Evolutionary conservation across 1,140 invertebrate species (phyloP).

Genomic region (Neodiprion pinetum): DNA sequence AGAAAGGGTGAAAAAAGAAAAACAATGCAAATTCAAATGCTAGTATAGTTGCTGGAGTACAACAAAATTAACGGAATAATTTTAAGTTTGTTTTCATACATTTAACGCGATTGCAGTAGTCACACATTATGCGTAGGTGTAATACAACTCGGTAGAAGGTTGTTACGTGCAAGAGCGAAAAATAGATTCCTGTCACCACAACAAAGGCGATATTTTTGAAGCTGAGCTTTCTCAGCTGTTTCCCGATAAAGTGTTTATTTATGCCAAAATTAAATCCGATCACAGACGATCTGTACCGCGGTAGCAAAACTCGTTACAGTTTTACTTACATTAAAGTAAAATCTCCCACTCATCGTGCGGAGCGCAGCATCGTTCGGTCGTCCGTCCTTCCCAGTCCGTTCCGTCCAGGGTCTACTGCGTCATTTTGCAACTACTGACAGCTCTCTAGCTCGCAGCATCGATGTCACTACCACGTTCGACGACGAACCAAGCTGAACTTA

Average conservation of each 20-base stretch:
- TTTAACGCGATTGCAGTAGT: too few relatives aligned
- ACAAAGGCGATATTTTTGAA: conserved; percentile 21
- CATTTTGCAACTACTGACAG: conserved; percentile 54
- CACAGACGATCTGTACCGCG: not conserved
- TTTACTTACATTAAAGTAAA: conserved; percentile 47
- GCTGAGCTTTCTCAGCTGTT: not conserved
- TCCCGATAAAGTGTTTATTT: not conserved
- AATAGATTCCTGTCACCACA: conserved; percentile 26
- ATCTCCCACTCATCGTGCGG: conserved; percentile 48
- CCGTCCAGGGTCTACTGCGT: conserved; percentile 50
- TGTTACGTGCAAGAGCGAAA: conserved; percentile 15
- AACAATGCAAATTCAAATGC: not conserved
- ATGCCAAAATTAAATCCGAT: not conserved
- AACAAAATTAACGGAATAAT: too few relatives aligned
- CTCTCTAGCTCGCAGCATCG: conserved; percentile 24
- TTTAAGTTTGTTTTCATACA: too few relatives aligned
- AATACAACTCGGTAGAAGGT: not conserved
- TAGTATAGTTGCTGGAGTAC: too few relatives aligned
- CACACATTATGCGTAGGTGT: conserved; percentile 21
- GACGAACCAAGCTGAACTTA: not conserved
- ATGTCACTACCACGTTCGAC: not conserved
- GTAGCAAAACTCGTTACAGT: too few relatives aligned
- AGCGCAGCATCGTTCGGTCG: conserved; percentile 33
- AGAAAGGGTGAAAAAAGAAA: not conserved
- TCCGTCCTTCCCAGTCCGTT: conserved; percentile 16